Evolutionary conservation across 2,797 vertebrate species (phyloP), one percentile per base, ranked within the genome.

Genomic region (Orestias chungarensis): DNA sequence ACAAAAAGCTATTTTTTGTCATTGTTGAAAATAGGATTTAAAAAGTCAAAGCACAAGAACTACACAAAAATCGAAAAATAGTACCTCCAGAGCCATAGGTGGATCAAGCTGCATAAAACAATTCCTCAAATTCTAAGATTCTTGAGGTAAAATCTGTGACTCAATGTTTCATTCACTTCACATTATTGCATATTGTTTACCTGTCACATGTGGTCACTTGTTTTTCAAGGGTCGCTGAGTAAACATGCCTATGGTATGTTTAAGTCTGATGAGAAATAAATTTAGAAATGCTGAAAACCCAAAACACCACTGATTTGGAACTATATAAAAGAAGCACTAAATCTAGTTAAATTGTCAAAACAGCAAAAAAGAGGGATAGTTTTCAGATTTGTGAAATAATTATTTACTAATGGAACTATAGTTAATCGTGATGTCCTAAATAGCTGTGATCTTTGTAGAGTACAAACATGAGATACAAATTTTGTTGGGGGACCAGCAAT

Each of bases 1-100:
- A 73, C 75, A 70, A n/a, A 52, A 52, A 52, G n/a, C 23, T 27
- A 52, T 27, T 9, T 38, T 38, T 38, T 38, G 38, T 38, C 4
- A 38, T 50, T 50, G n/a, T 11, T n/a, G 49, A 6, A 8, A 50
- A 10, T 25, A 1, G 12, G 3, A 25, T 49, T 23, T n/a, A 50
- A n/a, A 8, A 47, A 52, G 18, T 25, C 18, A 1, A 42, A 14
- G 25, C 18, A 44, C 8, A 0, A 25, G 27, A 1, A 3, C 23
- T 20, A 18, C 27, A 7, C 31, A 46, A 10, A 46, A 29, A 33
- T 1, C 8, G 6, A 33, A 66, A 31, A 49, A 49, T 23, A 23
- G 23, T 49, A 49, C 46, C 18, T 49, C 5, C 23, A 23, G 18
- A 23, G 46, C 46, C 46, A 49, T 14, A 23, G 50, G 10, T 25